These are phyloP conservation scores for Salvator merianae DNA, from an alignment of 2,113 vertebrate genomes.

Conservation along the genomic window DNA sequence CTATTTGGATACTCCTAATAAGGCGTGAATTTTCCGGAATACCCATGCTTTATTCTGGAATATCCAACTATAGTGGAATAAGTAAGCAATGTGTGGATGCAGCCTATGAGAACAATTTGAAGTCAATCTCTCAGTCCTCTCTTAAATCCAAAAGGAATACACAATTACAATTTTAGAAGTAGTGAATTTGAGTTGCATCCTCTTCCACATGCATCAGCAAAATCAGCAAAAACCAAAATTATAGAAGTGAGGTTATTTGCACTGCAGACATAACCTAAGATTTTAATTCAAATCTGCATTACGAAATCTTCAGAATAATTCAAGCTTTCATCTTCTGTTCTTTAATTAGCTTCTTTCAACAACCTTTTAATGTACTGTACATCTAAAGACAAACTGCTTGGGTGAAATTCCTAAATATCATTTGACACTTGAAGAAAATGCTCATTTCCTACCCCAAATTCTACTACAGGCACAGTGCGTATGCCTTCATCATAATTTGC, in stretches of 20 bases:
- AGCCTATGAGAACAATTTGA: neutral
- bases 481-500: conserved; percentile 10
- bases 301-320: neutral
- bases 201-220: neutral
- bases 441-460: neutral
- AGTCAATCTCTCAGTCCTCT: neutral
- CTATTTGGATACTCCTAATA: too few species aligned
- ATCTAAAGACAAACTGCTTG: neutral
- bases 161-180: neutral
- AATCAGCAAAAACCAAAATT: neutral
- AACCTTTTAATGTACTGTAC: neutral
- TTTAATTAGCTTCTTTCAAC: neutral
- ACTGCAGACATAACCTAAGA: neutral
- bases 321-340: neutral
- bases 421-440: conserved; percentile 8
- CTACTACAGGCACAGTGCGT: neutral
- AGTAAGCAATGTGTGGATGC: too few species aligned
- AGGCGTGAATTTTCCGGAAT: too few species aligned
- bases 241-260: neutral
- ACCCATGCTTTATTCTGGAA: too few species aligned
- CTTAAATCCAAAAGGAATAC: neutral
- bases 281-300: neutral
- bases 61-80: too few species aligned
- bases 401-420: neutral
- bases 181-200: neutral